Evolutionary conservation across 2,113 vertebrate genomes (phyloP), one percentile per base, ranked within the genome.

Genomic region (Triplophysa siluroides): DNA sequence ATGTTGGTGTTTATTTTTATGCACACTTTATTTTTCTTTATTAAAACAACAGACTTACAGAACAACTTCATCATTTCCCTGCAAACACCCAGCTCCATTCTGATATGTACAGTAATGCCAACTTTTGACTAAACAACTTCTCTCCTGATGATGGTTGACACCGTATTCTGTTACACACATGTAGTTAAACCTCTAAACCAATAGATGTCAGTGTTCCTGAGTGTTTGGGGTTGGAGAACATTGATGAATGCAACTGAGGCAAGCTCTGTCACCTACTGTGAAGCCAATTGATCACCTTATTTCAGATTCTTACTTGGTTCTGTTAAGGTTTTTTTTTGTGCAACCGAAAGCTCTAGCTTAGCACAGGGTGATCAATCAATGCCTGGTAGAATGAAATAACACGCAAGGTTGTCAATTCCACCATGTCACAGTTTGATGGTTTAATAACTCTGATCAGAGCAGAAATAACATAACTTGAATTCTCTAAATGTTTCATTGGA

Each of bases 151-250:
- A 9, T 11, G 21, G 38, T 24, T 19, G 73, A 6, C 8, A n/a
- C 19, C 38, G 54, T 33, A 29, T 29, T 43, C 16, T 29, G 24
- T 8, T n/a, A 21, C 19, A 19, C 26, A 63, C 26, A n/a, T 89
- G 91, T 84, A 89, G 87, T 90, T 85, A 16, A 88, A n/a, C 11
- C 21, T 24, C 54, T 29, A 19, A 4, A 47, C 92, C 92, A 92
- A 90, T 83, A 92, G 92, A 92, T 90, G 92, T 86, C 92, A 91
- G 84, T 88, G 83, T 88, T 86, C 87, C 79, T 88, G 88, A 78
- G 78, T 64, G 85, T 91, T 85, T 66, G 50, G 56, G 33, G 14
- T 56, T 72, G 23, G 33, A 43, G 71, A 73, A 23, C 12, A 21
- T 61, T 73, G 54, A 43, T 73, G n/a, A 60, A 24, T 73, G 71